Evolutionary conservation across 2,113 vertebrate genomes (phyloP).

Genomic region (Spermophilus dauricus): DNA sequence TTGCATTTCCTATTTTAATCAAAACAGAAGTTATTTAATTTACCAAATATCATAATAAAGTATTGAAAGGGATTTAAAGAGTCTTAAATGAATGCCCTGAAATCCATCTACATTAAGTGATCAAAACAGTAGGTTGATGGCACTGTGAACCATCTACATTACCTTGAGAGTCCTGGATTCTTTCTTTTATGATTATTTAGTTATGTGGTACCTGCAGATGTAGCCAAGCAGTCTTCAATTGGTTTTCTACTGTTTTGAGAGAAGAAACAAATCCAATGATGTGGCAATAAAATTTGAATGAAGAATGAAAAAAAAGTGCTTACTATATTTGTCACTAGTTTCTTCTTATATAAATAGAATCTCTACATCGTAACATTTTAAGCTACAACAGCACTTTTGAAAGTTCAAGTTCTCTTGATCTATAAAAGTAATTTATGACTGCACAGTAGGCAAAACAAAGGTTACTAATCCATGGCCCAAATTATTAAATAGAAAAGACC

Average conservation of each 20-base stretch:
- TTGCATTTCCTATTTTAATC: not conserved
- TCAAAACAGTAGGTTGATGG: not conserved
- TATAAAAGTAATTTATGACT: constrained; percentile 92
- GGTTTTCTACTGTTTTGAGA: constrained; percentile 55
- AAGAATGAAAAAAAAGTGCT: constrained; percentile 72
- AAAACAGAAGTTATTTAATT: not conserved
- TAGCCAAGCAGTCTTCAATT: constrained; percentile 23
- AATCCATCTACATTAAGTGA: not conserved
- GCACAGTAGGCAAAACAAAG: constrained; percentile 88
- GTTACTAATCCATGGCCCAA: constrained; percentile 88
- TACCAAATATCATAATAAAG: not conserved
- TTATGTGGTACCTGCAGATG: not conserved
- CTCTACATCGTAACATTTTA: constrained; percentile 83
- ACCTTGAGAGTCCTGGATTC: not conserved
- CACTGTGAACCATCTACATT: not conserved
- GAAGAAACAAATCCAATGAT: constrained; percentile 61
- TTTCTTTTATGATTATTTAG: constrained; percentile 65
- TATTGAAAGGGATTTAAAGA: constrained; percentile 30
- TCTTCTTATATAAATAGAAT: constrained; percentile 67
- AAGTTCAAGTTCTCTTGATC: constrained; percentile 91
- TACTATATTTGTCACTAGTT: constrained; percentile 53
- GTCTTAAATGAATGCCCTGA: not conserved
- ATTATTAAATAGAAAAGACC: constrained; percentile 89
- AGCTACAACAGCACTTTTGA: constrained; percentile 89
- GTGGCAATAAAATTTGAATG: constrained; percentile 59